phyloP scores from a whole-genome alignment of 2,113 vertebrate genomes.

The Cavia aperea region DNA sequence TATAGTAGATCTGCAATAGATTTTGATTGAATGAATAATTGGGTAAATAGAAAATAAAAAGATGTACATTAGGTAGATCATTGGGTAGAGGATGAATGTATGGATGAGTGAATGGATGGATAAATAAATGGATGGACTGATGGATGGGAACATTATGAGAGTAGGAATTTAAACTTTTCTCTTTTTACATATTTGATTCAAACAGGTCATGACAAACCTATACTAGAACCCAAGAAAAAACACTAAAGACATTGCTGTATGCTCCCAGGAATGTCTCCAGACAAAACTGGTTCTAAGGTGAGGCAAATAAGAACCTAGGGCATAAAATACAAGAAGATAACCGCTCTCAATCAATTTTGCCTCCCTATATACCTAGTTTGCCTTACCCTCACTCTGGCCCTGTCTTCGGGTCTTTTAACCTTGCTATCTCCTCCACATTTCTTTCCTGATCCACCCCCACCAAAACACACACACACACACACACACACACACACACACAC shows the following conservation, averaged over 20 bases:
- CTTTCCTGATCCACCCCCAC: background rate
- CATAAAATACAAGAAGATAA: background rate
- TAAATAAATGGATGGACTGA: background rate
- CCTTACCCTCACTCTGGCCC: background rate
- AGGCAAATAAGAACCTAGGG: background rate
- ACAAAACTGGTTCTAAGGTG: background rate
- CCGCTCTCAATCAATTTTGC: background rate
- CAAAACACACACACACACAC: background rate
- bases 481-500: too few relatives aligned
- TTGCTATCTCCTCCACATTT: background rate
- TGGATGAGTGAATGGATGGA: background rate
- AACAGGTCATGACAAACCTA: background rate
- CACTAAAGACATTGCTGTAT: background rate
- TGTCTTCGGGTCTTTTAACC: background rate
- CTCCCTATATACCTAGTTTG: background rate
- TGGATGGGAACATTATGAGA: background rate
- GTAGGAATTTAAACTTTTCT: background rate
- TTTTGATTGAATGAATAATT: background rate
- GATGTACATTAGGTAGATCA: background rate
- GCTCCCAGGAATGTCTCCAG: background rate
- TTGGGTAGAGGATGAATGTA: background rate
- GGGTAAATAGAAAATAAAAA: background rate
- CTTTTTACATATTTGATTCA: slow-evolving; percentile 8
- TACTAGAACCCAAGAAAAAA: background rate
- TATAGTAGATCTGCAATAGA: background rate